Percentiles rank a stretch among this genome's conserved stretches.
Conservation (phyloP, 2,888 invertebrate species). For the Dryocosmus kuriphilus region DNA sequence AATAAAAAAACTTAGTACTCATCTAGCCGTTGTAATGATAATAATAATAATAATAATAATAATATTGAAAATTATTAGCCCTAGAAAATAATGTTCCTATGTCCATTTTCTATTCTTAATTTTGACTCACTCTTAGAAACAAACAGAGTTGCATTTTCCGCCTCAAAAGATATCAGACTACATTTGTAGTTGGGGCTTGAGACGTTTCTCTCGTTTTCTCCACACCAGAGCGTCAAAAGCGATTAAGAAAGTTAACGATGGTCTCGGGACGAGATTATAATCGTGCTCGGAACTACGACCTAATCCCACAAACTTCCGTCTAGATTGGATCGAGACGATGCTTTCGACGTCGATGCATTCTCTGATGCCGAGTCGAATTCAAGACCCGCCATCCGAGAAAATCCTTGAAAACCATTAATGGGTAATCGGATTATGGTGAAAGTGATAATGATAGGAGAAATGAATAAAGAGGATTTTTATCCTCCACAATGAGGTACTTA, state of each 20-base stretch:
- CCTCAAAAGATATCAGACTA: neutral
- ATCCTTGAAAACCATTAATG: conserved; percentile 52
- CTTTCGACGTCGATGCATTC: conserved; percentile 56
- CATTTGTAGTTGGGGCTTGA: conserved; percentile 21
- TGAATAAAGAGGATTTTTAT: conserved; percentile 27
- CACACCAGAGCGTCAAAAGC: conserved; percentile 25
- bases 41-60: no score
- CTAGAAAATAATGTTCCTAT: no score
- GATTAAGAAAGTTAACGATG: conserved; percentile 41
- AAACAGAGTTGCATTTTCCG: neutral
- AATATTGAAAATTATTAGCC: no score
- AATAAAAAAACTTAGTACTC: no score
- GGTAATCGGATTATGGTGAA: conserved; percentile 44
- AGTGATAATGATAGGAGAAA: conserved; percentile 40
- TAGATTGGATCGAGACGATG: conserved; percentile 59
- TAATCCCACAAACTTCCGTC: conserved; percentile 56
- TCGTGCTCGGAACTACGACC: conserved; percentile 56
- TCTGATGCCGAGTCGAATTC: conserved; percentile 51
- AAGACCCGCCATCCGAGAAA: conserved; percentile 45
- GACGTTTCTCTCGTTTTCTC: conserved; percentile 22
- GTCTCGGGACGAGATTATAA: conserved; percentile 52
- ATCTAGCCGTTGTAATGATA: no score
- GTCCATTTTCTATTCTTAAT: neutral
- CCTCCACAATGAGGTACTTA: neutral
- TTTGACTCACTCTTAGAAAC: neutral